Evolutionary conservation across 2,888 invertebrate genomes (phyloP), one percentile per base, ranked within the genome.

Genomic region (Sminthurides aquaticus): DNA sequence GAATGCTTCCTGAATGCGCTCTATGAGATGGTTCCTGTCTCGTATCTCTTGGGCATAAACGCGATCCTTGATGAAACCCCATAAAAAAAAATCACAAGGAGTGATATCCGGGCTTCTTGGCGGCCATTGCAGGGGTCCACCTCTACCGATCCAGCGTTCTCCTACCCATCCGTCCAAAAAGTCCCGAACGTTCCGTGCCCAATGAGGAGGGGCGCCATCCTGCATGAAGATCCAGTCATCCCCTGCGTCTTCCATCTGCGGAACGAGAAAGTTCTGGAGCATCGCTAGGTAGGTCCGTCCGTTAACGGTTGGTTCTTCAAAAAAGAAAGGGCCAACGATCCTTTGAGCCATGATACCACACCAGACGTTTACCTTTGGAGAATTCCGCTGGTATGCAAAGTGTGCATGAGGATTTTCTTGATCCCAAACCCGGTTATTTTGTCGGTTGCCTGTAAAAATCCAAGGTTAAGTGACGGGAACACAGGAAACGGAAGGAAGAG

Each of bases 311-410:
- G n/a, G n/a, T 11, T 58, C 63, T 1, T 64, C 61, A 49, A 65
- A 67, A 49, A 67, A 65, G 55, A 57, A 67, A 15, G 65, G 68
- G 5, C 66, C 66, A 56, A 66, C 28, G n/a, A 65, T 43, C 1
- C 34, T 24, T 11, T 49, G 29, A 18, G 49, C 52, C 18, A 54
- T 22, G 20, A 65, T 62, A 1, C 61, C 59, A 34, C 27, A 57
- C 57, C 61, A 66, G 22, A 66, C 66, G 26, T 56, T 65, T 2
- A 57, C 49, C 56, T 43, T 43, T 43, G 43, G 43, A 43, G 43
- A 43, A 43, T 43, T 18, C 43, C 43, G 43, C 18, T 11, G 8
- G 43, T 43, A 18, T 18, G 8, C 43, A 18, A 11, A 43, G 18
- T 8, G 8, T 18, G 43, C 43, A 43, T 43, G 43, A 8, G 43